Conservation (phyloP, 2,113 vertebrate genomes). For the Bufo gargarizans region DNA sequence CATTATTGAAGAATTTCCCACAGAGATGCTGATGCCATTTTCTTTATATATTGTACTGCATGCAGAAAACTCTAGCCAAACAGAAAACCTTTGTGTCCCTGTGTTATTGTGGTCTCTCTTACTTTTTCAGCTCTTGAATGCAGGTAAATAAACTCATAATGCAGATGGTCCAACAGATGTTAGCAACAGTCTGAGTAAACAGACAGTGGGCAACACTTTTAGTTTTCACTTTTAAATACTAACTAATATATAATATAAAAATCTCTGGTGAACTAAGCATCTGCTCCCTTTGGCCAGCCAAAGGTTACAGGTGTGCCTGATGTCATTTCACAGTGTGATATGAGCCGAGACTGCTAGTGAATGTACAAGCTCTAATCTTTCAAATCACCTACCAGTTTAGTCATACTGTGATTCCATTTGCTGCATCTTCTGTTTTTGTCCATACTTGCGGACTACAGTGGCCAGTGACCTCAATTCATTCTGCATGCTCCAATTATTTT, state of each 20-base stretch:
- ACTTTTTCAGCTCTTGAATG: slow-evolving; percentile 93
- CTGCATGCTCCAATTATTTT: slow-evolving; percentile 76
- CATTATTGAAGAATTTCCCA: slow-evolving; percentile 92
- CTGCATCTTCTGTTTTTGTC: slow-evolving; percentile 85
- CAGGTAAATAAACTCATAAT: slow-evolving; percentile 99
- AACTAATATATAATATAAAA: slow-evolving; percentile 87
- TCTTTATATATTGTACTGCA: slow-evolving; percentile 99
- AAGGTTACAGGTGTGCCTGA: slow-evolving; percentile 96
- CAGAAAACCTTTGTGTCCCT: slow-evolving; percentile 92
- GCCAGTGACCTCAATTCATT: slow-evolving; percentile 80
- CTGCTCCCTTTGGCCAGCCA: slow-evolving; percentile 93
- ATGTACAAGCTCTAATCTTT: slow-evolving; percentile 79
- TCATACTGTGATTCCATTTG: slow-evolving; percentile 89
- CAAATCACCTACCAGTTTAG: slow-evolving; percentile 88
- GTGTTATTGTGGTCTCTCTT: slow-evolving; percentile 95
- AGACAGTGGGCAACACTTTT: slow-evolving; percentile 91
- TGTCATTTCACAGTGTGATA: slow-evolving; percentile 86
- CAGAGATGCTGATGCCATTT: slow-evolving; percentile 99
- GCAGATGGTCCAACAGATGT: slow-evolving; percentile 99
- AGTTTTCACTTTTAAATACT: slow-evolving; percentile 88
- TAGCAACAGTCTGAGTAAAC: slow-evolving; percentile 92
- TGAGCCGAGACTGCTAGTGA: slow-evolving; percentile 75
- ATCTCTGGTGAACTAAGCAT: slow-evolving; percentile 87
- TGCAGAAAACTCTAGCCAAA: slow-evolving; percentile 93
- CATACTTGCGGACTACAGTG: slow-evolving; percentile 82